phyloP scores from a whole-genome alignment of 2,797 vertebrate species.

The Serranus cabrilla region DNA sequence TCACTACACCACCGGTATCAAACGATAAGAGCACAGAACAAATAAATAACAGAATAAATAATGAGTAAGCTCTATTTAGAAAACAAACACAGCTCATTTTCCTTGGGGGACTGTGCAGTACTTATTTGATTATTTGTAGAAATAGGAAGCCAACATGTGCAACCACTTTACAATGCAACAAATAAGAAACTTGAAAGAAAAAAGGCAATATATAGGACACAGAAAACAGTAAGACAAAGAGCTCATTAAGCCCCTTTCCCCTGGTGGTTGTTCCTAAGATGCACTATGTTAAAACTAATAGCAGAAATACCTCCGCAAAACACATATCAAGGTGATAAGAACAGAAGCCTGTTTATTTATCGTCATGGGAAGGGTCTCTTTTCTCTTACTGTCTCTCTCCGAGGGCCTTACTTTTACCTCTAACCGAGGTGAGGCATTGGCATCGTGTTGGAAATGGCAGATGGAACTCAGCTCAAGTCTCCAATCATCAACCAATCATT shows the following conservation, averaged over 20 bases:
- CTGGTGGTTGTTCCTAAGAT: slow-evolving; percentile 29
- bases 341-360: slow-evolving; percentile 73
- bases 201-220: slow-evolving; percentile 41
- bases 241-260: slow-evolving; percentile 56
- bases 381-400: slow-evolving; percentile 24
- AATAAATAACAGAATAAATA: slow-evolving; percentile 65
- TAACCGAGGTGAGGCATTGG: neutral
- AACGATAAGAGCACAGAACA: slow-evolving; percentile 28
- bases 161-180: slow-evolving; percentile 44
- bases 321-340: slow-evolving; percentile 59
- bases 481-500: slow-evolving; percentile 8
- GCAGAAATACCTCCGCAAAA: slow-evolving; percentile 52
- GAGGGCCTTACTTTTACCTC: slow-evolving; percentile 2
- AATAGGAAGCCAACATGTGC: slow-evolving; percentile 39
- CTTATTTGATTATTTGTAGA: slow-evolving; percentile 54
- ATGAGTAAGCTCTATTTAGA: slow-evolving; percentile 60
- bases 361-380: slow-evolving; percentile 52
- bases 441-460: slow-evolving; percentile 1
- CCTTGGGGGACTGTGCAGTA: slow-evolving; percentile 38
- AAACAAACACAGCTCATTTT: slow-evolving; percentile 65
- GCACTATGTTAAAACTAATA: slow-evolving; percentile 48
- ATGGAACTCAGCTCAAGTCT: slow-evolving; percentile 7
- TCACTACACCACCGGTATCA: slow-evolving; percentile 28
- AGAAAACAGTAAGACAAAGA: slow-evolving; percentile 62
- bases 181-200: slow-evolving; percentile 40